These are phyloP conservation scores for Drosophila lacicola DNA, from an alignment of 2,888 invertebrate genomes.

Conservation along the genomic window DNA sequence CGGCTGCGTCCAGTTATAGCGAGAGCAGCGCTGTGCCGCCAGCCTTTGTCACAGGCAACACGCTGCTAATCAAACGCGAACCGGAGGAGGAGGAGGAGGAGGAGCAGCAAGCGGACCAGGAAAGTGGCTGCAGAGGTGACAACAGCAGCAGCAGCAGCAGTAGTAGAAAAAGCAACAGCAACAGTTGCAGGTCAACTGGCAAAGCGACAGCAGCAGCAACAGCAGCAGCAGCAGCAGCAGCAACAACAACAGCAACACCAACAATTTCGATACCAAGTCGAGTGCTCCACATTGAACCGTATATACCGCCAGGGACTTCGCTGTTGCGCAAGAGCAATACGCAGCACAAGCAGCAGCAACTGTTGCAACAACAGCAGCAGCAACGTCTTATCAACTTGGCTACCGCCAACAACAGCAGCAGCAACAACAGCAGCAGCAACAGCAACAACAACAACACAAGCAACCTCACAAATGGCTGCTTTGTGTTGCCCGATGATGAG, in stretches of 20 bases:
- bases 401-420: constrained; percentile 40
- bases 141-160: constrained; percentile 3
- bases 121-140: neutral
- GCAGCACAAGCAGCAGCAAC: constrained; percentile 55
- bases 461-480: constrained; percentile 23
- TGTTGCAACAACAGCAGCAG: constrained; percentile 29
- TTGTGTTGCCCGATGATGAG: constrained; percentile 79
- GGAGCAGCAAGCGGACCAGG: constrained; percentile 1
- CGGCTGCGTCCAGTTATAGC: constrained; percentile 71
- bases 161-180: constrained; percentile 26
- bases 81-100: constrained; percentile 12
- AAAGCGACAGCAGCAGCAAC: constrained; percentile 17
- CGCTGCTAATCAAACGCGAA: constrained; percentile 33
- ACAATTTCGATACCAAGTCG: constrained; percentile 34
- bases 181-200: constrained; percentile 31
- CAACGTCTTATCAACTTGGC: neutral
- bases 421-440: constrained; percentile 21
- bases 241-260: constrained; percentile 24
- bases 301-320: constrained; percentile 84
- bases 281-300: constrained; percentile 53
- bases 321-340: constrained; percentile 80
- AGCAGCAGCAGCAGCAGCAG: constrained; percentile 37
- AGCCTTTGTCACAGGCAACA: constrained; percentile 64
- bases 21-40: constrained; percentile 73
- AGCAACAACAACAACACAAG: constrained; percentile 25